Conservation (phyloP, 2,113 vertebrate genomes). For the Himantopus leucocephalus region DNA sequence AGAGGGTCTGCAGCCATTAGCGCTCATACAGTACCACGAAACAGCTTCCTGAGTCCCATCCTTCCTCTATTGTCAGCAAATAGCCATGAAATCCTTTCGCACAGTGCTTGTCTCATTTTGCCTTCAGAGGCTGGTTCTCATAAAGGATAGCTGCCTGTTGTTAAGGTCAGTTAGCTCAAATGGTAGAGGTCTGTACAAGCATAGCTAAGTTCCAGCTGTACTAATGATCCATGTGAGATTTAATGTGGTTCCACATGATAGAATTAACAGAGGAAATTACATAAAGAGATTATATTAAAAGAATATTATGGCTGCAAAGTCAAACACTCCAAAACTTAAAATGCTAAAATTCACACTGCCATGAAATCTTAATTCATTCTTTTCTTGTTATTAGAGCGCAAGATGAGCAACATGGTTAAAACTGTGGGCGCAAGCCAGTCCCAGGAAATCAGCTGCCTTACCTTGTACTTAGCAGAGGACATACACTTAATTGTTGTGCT, state of each 20-base stretch:
- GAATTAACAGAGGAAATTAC: slow-evolving; percentile 1
- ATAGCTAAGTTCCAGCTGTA: background rate
- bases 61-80: background rate
- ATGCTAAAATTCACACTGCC: background rate
- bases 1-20: background rate
- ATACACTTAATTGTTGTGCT: background rate
- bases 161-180: slow-evolving; percentile 9
- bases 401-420: background rate
- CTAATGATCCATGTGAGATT: background rate
- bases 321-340: background rate
- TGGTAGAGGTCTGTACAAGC: background rate
- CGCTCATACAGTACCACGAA: background rate
- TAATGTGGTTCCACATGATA: background rate
- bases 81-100: background rate
- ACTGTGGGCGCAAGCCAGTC: background rate
- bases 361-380: background rate
- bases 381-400: background rate
- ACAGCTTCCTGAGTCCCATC: background rate
- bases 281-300: slow-evolving; percentile 4
- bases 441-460: background rate
- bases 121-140: background rate
- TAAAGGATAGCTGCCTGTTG: background rate
- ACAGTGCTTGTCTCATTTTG: background rate
- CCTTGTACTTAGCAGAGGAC: background rate
- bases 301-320: background rate